These are phyloP conservation scores for Trididemnum nubilum DNA, from an alignment of 23 tunicate genomes.

Conservation along the genomic window DNA sequence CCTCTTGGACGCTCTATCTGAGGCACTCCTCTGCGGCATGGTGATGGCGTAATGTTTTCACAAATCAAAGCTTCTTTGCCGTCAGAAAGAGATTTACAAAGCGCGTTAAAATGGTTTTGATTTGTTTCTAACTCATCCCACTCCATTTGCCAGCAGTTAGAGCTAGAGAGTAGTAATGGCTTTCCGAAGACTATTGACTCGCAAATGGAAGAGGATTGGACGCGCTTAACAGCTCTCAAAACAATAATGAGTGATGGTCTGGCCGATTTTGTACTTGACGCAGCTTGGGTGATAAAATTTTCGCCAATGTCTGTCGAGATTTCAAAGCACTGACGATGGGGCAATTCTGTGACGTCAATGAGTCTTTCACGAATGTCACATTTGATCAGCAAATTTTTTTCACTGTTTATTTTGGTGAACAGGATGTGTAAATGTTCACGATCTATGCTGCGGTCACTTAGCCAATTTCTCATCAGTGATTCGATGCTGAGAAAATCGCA, in stretches of 20 bases:
- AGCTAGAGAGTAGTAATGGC: conserved; percentile 45
- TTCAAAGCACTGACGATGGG: conserved; percentile 39
- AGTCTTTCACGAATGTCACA: conserved; percentile 70
- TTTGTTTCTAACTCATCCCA: conserved; percentile 90
- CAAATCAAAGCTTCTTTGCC: conserved; percentile 51
- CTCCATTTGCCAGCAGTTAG: conserved; percentile 93
- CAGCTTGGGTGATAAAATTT: not conserved
- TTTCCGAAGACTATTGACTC: conserved; percentile 76
- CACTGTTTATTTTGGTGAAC: not conserved
- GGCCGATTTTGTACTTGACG: not conserved
- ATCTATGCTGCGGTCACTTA: conserved; percentile 65
- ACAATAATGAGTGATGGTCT: conserved; percentile 41
- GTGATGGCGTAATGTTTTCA: conserved; percentile 48
- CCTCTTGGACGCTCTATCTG: conserved; percentile 29
- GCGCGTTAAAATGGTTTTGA: conserved; percentile 63
- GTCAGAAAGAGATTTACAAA: conserved; percentile 39
- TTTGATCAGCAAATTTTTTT: conserved; percentile 39
- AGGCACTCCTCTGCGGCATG: not conserved
- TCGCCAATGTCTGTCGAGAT: not conserved
- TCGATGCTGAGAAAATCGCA: conserved; percentile 48
- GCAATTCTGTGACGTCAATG: conserved; percentile 52
- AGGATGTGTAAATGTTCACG: conserved; percentile 68
- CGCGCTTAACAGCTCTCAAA: conserved; percentile 39
- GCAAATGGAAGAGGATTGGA: conserved; percentile 43
- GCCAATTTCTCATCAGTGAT: conserved; percentile 48